Evolutionary conservation across 2,113 vertebrate genomes (phyloP), one percentile per base, ranked within the genome.

Genomic region (Azemiops feae): DNA sequence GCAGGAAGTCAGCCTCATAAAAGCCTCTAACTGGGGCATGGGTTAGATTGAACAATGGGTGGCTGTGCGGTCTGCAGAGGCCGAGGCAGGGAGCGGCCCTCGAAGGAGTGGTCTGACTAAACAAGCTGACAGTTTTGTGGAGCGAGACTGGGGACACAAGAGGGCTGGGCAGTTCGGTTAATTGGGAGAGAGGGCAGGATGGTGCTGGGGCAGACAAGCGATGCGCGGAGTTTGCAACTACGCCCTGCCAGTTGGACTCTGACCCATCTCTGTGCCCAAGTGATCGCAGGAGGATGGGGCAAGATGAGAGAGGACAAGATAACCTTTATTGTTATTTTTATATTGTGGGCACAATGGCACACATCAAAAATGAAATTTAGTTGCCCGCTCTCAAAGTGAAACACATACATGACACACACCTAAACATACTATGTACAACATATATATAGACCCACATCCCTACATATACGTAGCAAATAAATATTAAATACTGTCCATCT

Each of bases 181-280:
- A 54, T 6, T 43, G 81, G 47, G 30, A 22, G 30, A 20, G 23
- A 81, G 60, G 69, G 39, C 43, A 27, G 11, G 2, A 45, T 1
- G 14, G 8, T 0, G 34, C 1, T 7, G 5, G 25, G 43, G 14
- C 57, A n/a, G 25, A n/a, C 30, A 50, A 8, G 45, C 0, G 4
- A 92, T 30, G 55, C 34, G 3, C 1, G 8, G 30, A 22, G 9
- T 8, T 9, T n/a, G 39, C 34, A 22, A 2, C 34, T 9, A 25
- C 30, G 22, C 39, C 88, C n/a, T 39, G 22, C 86, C 53, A 3
- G 4, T 6, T 58, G 54, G 30, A 85, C 43, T 89, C 69, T 90
- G 88, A 30, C 74, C 92, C n/a, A 18, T 23, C 3, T 1, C 10
- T 2, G 22, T n/a, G 47, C 7, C 30, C 14, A 27, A 6, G 30